phyloP scores from a whole-genome alignment of 2,113 vertebrate species.

The Tachysurus fulvidraco region DNA sequence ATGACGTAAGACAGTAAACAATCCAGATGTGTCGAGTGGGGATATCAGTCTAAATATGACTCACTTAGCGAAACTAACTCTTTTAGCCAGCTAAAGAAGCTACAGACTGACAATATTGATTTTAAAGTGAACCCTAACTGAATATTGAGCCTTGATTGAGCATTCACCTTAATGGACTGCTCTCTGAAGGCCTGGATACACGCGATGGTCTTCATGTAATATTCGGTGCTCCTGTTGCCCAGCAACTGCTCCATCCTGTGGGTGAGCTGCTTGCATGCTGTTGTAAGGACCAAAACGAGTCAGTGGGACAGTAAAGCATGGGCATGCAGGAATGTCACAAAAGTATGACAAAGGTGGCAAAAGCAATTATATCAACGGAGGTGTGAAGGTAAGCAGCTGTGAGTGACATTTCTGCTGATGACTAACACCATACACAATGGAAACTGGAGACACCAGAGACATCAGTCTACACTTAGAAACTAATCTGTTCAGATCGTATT shows the following conservation, averaged over 20 bases:
- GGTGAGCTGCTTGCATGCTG: constrained; percentile 88
- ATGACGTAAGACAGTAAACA: background rate
- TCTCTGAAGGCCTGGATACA: constrained; percentile 88
- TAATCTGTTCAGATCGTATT: background rate
- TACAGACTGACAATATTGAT: constrained; percentile 3
- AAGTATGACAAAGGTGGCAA: background rate
- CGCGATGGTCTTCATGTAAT: constrained; percentile 88
- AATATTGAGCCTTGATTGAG: constrained; percentile 38
- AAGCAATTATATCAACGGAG: background rate
- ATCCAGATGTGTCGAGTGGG: background rate
- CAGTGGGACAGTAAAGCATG: constrained; percentile 54
- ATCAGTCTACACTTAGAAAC: background rate
- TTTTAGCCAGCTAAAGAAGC: background rate
- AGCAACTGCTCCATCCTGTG: constrained; percentile 87
- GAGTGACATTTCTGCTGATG: constrained; percentile 13
- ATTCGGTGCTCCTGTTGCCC: constrained; percentile 80
- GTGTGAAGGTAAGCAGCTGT: background rate
- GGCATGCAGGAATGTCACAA: background rate
- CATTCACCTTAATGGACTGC: constrained; percentile 87
- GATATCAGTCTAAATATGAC: background rate
- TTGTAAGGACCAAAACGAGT: constrained; percentile 59
- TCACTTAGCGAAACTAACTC: background rate
- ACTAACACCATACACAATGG: background rate
- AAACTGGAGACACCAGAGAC: background rate
- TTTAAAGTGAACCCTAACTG: constrained; percentile 17